Evolutionary conservation across 2,113 vertebrate species (phyloP).

Genomic region (Danionella cerebrum): DNA sequence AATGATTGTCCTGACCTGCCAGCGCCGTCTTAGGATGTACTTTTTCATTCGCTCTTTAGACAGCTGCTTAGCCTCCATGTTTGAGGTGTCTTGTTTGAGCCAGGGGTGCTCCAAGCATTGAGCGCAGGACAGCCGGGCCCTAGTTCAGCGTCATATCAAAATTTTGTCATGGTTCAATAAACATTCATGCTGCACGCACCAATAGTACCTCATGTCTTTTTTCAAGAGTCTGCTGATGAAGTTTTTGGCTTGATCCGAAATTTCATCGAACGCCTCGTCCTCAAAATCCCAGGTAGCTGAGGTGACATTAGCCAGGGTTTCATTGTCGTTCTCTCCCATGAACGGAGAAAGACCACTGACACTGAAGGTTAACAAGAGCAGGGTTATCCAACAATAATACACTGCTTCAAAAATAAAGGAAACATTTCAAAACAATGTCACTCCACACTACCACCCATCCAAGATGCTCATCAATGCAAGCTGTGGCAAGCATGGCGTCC

Average conservation of each 20-base stretch:
- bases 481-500: too few species aligned
- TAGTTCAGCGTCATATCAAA: slow-evolving; percentile 38
- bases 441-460: too few species aligned
- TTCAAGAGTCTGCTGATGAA: slow-evolving; percentile 80
- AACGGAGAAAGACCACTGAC: slow-evolving; percentile 86
- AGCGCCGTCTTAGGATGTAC: slow-evolving; percentile 94
- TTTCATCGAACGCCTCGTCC: slow-evolving; percentile 84
- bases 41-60: slow-evolving; percentile 99
- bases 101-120: slow-evolving; percentile 87
- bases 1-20: slow-evolving; percentile 79
- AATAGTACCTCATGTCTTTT: slow-evolving; percentile 77
- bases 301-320: slow-evolving; percentile 82
- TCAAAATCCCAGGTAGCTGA: slow-evolving; percentile 87
- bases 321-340: slow-evolving; percentile 86
- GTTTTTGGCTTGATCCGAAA: slow-evolving; percentile 81
- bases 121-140: slow-evolving; percentile 79
- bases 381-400: not conserved
- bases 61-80: slow-evolving; percentile 95
- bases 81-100: slow-evolving; percentile 96
- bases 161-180: too few species aligned
- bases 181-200: too few species aligned
- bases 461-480: too few species aligned
- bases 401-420: too few species aligned
- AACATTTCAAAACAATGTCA: too few species aligned
- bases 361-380: slow-evolving; percentile 46